Percentiles rank a stretch among this genome's conserved stretches.
Conservation (phyloP, 1,140 invertebrate genomes). For the Calephelis virginiensis region DNA sequence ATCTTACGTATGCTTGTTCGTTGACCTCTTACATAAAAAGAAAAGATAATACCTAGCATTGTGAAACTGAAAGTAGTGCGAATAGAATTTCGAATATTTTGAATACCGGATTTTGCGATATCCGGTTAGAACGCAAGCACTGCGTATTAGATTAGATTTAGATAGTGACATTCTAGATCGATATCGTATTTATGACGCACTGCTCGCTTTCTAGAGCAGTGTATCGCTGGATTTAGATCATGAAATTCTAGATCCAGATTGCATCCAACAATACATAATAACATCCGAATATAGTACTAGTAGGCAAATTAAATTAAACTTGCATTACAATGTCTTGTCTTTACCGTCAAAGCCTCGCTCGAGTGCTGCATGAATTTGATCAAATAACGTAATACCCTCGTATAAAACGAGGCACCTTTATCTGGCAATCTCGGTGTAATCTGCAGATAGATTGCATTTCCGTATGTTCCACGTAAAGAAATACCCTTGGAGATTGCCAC, state of each 20-base stretch:
- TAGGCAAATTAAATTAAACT: conserved; percentile 6
- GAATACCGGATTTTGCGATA: too few species aligned
- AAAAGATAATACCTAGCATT: too few species aligned
- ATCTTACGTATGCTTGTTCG: too few species aligned
- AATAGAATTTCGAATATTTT: too few species aligned
- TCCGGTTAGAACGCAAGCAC: too few species aligned
- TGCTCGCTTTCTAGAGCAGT: too few species aligned
- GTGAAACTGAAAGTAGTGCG: too few species aligned
- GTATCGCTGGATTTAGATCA: neutral
- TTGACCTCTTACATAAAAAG: too few species aligned
- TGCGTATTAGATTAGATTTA: too few species aligned
- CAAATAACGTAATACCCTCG: conserved; percentile 27
- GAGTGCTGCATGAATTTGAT: conserved; percentile 20
- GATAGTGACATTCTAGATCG: too few species aligned
- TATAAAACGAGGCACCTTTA: conserved; percentile 34
- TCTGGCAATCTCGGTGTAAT: conserved; percentile 46
- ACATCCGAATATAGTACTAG: neutral
- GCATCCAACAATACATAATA: neutral
- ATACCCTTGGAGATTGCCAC: conserved; percentile 21
- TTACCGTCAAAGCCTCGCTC: conserved; percentile 10
- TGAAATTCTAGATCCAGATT: neutral
- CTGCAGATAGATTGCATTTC: conserved; percentile 47
- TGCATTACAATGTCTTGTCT: conserved; percentile 15
- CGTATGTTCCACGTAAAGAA: conserved; percentile 32
- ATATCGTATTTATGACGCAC: too few species aligned